A percentile compares a stretch with the other conserved stretches of the same genome.
phyloP scores from a whole-genome alignment of 2,888 invertebrate species.

The Polylopha cassiicola region DNA sequence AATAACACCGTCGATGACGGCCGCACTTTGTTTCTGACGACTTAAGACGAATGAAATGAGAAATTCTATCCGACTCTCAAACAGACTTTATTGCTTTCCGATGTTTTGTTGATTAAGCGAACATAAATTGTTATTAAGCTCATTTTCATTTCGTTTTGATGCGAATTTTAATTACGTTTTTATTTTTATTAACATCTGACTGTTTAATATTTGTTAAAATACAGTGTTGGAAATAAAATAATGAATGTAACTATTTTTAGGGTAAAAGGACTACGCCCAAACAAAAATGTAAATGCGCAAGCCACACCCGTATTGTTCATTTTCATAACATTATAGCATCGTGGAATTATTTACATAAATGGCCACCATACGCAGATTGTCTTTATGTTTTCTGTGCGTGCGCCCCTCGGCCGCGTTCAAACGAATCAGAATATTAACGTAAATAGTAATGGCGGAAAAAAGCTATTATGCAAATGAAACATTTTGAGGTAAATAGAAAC shows the following conservation, averaged over 20 bases:
- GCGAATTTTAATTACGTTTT: slow-evolving; percentile 43
- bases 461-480: slow-evolving; percentile 77
- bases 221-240: slow-evolving; percentile 22
- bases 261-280: slow-evolving; percentile 56
- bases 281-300: slow-evolving; percentile 56
- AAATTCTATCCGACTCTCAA: slow-evolving; percentile 71
- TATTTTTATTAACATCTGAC: slow-evolving; percentile 11
- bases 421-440: slow-evolving; percentile 75
- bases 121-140: slow-evolving; percentile 55
- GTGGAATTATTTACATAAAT: slow-evolving; percentile 75
- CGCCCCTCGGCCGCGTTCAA: slow-evolving; percentile 64
- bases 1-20: slow-evolving; percentile 74
- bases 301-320: slow-evolving; percentile 62
- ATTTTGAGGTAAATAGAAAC: slow-evolving; percentile 74
- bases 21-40: slow-evolving; percentile 75
- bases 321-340: slow-evolving; percentile 66
- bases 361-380: slow-evolving; percentile 70
- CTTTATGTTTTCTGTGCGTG: slow-evolving; percentile 75
- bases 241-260: slow-evolving; percentile 45
- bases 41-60: slow-evolving; percentile 76
- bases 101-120: slow-evolving; percentile 73
- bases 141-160: slow-evolving; percentile 42
- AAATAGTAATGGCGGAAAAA: slow-evolving; percentile 73
- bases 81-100: slow-evolving; percentile 70
- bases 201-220: slow-evolving; percentile 10